Evolutionary conservation across 2,113 vertebrate genomes (phyloP).

Genomic region (Grantiella picta): DNA sequence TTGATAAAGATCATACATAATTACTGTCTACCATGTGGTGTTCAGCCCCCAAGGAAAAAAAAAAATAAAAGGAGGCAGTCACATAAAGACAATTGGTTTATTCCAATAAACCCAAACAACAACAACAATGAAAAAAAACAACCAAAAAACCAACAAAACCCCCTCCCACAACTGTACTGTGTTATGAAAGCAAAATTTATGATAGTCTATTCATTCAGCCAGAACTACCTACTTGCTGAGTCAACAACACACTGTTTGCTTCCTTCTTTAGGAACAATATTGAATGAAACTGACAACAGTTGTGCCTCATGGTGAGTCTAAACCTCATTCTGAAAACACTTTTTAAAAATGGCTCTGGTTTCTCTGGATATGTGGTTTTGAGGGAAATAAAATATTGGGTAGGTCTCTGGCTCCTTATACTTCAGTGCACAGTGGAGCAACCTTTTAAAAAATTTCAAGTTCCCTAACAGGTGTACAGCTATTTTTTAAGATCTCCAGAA

Average conservation of each 20-base stretch:
- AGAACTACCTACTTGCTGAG: background rate
- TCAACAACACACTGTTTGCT: background rate
- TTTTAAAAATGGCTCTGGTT: background rate
- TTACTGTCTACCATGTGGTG: slow-evolving; percentile 37
- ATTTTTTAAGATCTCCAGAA: background rate
- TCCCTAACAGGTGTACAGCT: background rate
- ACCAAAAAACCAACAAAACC: background rate
- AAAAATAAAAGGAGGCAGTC: background rate
- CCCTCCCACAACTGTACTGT: background rate
- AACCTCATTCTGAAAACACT: background rate
- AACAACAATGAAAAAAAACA: background rate
- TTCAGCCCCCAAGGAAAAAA: background rate
- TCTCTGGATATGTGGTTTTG: background rate
- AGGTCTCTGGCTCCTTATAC: background rate
- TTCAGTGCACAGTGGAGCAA: background rate
- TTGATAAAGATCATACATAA: slow-evolving; percentile 51
- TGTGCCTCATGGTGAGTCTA: background rate
- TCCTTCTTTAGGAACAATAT: background rate
- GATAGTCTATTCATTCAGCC: background rate
- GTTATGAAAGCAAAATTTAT: background rate
- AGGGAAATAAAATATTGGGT: background rate
- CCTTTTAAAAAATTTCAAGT: background rate
- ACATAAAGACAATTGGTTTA: background rate
- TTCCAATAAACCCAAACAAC: background rate
- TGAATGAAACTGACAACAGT: background rate